Conservation (phyloP, 2,888 invertebrate species). For the Bellardia bayeri region DNA sequence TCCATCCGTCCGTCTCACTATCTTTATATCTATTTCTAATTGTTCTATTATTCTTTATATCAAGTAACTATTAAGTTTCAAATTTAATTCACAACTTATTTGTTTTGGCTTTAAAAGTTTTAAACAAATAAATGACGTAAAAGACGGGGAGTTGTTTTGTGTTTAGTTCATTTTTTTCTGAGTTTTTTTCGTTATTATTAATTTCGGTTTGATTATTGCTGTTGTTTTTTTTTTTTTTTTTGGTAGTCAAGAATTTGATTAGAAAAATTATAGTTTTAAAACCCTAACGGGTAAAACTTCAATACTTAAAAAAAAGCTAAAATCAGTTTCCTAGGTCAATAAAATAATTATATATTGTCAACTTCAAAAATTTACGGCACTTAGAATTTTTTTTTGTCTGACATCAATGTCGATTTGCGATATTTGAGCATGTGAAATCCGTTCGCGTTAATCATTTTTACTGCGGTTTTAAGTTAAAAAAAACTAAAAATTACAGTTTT, state of each 20-base stretch:
- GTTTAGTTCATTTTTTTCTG: neutral
- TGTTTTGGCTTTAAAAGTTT: conserved; percentile 25
- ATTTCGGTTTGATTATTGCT: neutral
- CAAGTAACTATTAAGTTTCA: neutral
- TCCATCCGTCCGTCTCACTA: neutral
- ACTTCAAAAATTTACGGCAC: too few species aligned
- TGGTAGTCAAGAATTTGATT: conserved; percentile 6
- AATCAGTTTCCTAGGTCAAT: too few species aligned
- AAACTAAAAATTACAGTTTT: too few species aligned
- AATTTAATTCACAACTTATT: conserved; percentile 8
- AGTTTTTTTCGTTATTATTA: neutral
- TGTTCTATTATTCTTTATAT: neutral
- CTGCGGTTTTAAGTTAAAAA: too few species aligned
- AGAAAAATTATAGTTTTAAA: conserved; percentile 12
- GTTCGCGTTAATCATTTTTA: too few species aligned
- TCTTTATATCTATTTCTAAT: neutral
- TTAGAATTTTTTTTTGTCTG: too few species aligned
- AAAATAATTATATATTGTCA: too few species aligned
- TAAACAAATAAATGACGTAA: conserved; percentile 51
- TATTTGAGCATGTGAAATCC: too few species aligned
- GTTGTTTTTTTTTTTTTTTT: neutral
- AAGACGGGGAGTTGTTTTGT: conserved; percentile 7
- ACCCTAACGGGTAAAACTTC: neutral
- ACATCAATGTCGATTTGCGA: too few species aligned
- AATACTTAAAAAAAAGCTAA: too few species aligned